phyloP scores from a whole-genome alignment of 2,888 invertebrate genomes.

The Mythimna lalbum region DNA sequence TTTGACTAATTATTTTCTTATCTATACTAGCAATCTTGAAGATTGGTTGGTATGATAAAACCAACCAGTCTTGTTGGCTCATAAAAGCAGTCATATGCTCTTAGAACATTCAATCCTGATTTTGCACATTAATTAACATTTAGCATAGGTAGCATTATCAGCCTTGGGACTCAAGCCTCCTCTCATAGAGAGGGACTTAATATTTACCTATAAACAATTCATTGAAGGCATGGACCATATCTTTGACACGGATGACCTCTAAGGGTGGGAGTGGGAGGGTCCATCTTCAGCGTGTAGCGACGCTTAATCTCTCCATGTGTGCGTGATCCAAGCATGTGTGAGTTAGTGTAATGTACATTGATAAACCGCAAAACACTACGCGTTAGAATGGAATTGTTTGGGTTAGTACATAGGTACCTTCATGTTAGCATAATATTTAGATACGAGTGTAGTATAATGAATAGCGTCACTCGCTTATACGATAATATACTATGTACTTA shows the following conservation, averaged over 20 bases:
- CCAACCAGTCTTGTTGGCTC: too few species aligned
- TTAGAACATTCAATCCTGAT: slow-evolving; percentile 8
- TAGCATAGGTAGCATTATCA: slow-evolving; percentile 2
- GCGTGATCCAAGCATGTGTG: slow-evolving; percentile 54
- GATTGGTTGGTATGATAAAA: too few species aligned
- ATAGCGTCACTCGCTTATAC: slow-evolving; percentile 54
- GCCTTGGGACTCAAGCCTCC: too few species aligned
- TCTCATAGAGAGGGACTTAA: too few species aligned
- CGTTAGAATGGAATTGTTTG: slow-evolving; percentile 75
- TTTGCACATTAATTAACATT: slow-evolving; percentile 30
- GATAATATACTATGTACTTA: slow-evolving; percentile 52
- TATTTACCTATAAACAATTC: slow-evolving; percentile 61
- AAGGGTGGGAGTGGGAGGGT: slow-evolving; percentile 76
- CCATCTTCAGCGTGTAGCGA: slow-evolving; percentile 63
- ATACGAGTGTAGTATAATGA: slow-evolving; percentile 48
- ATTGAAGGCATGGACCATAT: slow-evolving; percentile 76
- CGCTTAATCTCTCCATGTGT: slow-evolving; percentile 41
- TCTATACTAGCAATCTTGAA: neutral
- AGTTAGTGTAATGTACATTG: slow-evolving; percentile 66
- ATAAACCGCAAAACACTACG: slow-evolving; percentile 74
- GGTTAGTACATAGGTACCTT: slow-evolving; percentile 59
- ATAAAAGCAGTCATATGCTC: neutral
- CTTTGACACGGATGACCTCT: slow-evolving; percentile 78
- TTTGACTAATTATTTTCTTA: neutral
- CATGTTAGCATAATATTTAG: slow-evolving; percentile 64